These are phyloP conservation scores for Lasioglossum marginatum DNA, from an alignment of 2,888 invertebrate genomes.

Conservation along the genomic window DNA sequence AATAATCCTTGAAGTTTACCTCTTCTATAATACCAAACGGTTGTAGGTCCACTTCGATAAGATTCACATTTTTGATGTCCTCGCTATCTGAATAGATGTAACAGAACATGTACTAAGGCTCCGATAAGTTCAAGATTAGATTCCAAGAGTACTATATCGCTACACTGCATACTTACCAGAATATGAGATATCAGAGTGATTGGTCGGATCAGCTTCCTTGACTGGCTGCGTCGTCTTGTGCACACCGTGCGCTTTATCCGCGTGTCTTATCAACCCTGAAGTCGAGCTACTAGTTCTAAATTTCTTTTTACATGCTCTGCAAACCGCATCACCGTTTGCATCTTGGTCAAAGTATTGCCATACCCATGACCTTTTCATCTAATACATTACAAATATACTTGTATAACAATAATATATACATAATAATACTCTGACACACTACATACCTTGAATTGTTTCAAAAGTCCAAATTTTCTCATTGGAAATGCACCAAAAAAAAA, in stretches of 20 bases:
- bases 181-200: background rate
- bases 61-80: background rate
- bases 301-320: background rate
- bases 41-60: background rate
- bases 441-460: background rate
- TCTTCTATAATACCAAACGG: background rate
- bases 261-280: slow-evolving; percentile 2
- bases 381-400: background rate
- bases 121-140: background rate
- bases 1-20: background rate
- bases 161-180: background rate
- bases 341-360: background rate
- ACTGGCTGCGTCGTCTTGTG: background rate
- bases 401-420: background rate
- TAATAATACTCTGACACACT: background rate
- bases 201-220: background rate
- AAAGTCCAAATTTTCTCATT: background rate
- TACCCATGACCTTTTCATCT: slow-evolving; percentile 6
- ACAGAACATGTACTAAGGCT: background rate
- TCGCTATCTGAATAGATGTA: background rate
- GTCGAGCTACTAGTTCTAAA: slow-evolving; percentile 4
- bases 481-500: background rate
- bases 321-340: background rate
- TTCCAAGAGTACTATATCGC: background rate
- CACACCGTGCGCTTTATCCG: background rate